phyloP scores from a whole-genome alignment of 2,113 vertebrate species.

The Atherinomorus stipes region DNA sequence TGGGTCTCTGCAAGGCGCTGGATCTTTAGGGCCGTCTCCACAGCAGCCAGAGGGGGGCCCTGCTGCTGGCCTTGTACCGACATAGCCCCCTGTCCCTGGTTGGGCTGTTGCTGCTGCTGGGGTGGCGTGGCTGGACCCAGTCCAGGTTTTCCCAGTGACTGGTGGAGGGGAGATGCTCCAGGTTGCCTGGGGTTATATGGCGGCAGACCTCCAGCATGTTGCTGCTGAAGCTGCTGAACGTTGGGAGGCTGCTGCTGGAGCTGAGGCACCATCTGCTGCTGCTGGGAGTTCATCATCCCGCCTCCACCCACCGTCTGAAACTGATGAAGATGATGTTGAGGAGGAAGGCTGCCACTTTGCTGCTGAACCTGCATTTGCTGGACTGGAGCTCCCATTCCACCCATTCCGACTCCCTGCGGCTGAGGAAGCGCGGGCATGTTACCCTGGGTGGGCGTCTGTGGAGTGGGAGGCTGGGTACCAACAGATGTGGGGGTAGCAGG shows the following conservation, averaged over 20 bases:
- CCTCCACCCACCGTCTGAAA: conserved; percentile 73
- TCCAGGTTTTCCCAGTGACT: conserved; percentile 91
- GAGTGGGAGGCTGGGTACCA: conserved; percentile 90
- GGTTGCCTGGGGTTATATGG: conserved; percentile 87
- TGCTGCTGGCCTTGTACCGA: conserved; percentile 72
- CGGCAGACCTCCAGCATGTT: conserved; percentile 78
- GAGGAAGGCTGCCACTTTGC: conserved; percentile 69
- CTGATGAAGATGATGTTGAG: conserved; percentile 79
- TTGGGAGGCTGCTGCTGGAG: conserved; percentile 88
- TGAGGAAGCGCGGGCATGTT: conserved; percentile 73
- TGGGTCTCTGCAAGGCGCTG: conserved; percentile 95
- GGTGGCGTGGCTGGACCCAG: conserved; percentile 88
- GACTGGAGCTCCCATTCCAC: conserved; percentile 56
- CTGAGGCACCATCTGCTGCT: conserved; percentile 81
- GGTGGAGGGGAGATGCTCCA: conserved; percentile 89
- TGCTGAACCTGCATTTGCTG: conserved; percentile 76
- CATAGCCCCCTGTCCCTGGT: conserved; percentile 73
- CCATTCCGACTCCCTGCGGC: conserved; percentile 71
- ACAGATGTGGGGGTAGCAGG: conserved; percentile 91
- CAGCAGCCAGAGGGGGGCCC: conserved; percentile 92
- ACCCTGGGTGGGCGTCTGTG: conserved; percentile 88
- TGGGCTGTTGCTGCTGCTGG: conserved; percentile 84
- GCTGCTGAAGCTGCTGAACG: conserved; percentile 76
- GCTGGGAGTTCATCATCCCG: conserved; percentile 80
- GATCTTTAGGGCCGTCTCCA: conserved; percentile 97